These are phyloP conservation scores for Arctocebus calabarensis DNA, from an alignment of 2,797 vertebrate species.

Conservation along the genomic window DNA sequence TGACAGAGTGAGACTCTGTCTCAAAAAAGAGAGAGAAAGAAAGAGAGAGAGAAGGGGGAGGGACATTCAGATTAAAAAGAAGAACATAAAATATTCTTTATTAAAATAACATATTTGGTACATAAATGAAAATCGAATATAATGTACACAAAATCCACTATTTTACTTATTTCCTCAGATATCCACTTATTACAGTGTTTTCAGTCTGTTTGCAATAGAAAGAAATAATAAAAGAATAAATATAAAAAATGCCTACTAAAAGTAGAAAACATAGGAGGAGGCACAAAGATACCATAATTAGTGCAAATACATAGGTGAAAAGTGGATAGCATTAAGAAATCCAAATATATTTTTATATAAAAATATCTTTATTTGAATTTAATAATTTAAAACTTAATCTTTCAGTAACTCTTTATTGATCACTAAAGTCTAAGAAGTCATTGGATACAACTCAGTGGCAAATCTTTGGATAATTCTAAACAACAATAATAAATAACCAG, in stretches of 20 bases:
- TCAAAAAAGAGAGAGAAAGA: too few species aligned
- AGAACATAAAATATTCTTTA: neutral
- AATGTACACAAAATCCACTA: neutral
- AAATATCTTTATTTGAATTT: neutral
- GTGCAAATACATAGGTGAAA: neutral
- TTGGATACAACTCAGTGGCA: neutral
- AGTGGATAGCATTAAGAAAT: neutral
- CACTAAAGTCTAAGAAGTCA: neutral
- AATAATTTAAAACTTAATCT: neutral
- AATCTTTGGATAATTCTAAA: slow-evolving; percentile 4
- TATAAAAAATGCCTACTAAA: neutral
- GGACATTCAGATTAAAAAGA: neutral
- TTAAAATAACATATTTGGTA: neutral
- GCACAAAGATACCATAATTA: neutral
- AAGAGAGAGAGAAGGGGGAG: too few species aligned
- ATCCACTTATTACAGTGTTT: too few species aligned
- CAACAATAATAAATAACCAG: neutral
- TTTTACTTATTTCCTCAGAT: too few species aligned
- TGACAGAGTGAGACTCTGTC: too few species aligned
- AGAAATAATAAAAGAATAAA: neutral
- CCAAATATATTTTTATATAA: neutral
- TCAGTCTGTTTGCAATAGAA: neutral
- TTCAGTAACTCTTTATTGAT: neutral
- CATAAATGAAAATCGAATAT: neutral
- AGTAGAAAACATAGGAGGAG: neutral